phyloP scores from a whole-genome alignment of 2,797 vertebrate genomes.

The Phyllotis vaccarum region DNA sequence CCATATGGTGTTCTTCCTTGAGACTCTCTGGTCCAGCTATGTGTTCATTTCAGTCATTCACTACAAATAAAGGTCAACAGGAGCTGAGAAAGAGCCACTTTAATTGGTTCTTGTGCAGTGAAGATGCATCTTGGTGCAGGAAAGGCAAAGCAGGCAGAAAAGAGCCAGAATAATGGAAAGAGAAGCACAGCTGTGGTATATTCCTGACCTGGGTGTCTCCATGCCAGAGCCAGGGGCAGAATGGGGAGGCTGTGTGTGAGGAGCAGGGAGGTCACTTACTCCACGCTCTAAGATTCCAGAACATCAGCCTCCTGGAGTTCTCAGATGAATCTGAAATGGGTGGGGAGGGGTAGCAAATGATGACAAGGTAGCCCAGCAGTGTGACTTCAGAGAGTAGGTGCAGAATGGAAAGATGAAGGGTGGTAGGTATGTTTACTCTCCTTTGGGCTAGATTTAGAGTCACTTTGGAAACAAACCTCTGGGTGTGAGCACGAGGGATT shows the following conservation, averaged over 20 bases:
- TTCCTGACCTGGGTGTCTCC: not conserved
- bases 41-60: not conserved
- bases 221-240: not conserved
- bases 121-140: not conserved
- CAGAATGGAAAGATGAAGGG: not conserved
- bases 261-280: rapidly evolving
- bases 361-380: not conserved
- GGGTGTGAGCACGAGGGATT: too few species aligned
- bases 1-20: not conserved
- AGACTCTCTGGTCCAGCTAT: too few species aligned
- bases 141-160: not conserved
- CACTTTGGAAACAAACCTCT: not conserved
- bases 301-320: not conserved
- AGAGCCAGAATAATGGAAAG: not conserved
- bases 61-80: too few species aligned
- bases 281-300: not conserved
- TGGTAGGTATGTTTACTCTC: not conserved
- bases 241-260: rapidly evolving
- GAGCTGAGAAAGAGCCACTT: not conserved
- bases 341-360: too few species aligned
- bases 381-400: not conserved
- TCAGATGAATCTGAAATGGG: not conserved
- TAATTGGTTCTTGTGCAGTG: not conserved
- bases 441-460: not conserved
- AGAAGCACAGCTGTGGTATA: too few species aligned